Percentiles rank a stretch among this genome's conserved stretches.
Evolutionary conservation across 2,888 invertebrate genomes (phyloP).

Genomic region (Conus canariensis): DNA sequence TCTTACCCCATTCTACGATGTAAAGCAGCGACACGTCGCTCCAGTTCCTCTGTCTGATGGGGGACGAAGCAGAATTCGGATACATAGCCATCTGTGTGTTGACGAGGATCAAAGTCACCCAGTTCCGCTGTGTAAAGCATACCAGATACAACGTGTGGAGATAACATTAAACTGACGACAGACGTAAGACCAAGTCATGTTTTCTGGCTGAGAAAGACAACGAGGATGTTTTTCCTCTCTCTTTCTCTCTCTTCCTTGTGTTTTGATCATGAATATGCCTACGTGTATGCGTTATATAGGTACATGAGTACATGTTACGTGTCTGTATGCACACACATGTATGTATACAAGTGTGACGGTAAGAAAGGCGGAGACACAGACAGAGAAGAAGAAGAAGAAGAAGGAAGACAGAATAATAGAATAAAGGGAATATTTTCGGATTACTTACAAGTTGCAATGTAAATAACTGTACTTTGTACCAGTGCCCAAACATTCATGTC

Average conservation of each 20-base stretch:
- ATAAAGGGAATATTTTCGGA: no score
- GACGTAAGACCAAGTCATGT: background rate
- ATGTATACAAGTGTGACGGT: background rate
- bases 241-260: background rate
- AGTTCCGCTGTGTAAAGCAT: constrained; percentile 87
- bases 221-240: background rate
- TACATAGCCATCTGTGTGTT: constrained; percentile 93
- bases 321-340: background rate
- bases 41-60: constrained; percentile 94
- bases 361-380: no score
- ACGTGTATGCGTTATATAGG: background rate
- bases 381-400: no score
- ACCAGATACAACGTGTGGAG: background rate
- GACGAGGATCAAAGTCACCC: constrained; percentile 93
- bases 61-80: constrained; percentile 95
- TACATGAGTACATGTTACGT: background rate
- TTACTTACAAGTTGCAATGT: no score
- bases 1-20: constrained; percentile 91
- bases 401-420: no score
- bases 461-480: no score
- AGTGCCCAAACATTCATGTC: no score
- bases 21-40: constrained; percentile 90
- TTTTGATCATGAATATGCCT: background rate
- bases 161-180: background rate
- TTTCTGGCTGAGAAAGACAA: background rate